These are phyloP conservation scores for Augochlora pura DNA, from an alignment of 1,140 invertebrate species.

Conservation along the genomic window DNA sequence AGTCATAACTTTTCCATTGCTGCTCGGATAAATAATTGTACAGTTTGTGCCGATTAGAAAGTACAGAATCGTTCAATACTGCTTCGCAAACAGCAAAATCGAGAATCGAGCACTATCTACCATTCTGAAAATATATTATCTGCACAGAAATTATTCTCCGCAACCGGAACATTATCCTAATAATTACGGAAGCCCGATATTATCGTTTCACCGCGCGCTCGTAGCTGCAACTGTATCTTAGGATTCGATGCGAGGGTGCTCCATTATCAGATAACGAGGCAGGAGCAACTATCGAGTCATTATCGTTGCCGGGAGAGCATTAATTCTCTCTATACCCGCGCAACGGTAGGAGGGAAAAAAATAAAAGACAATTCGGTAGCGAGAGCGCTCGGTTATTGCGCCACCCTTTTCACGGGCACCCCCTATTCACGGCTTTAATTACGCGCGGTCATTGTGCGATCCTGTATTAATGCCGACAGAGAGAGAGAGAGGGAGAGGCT, in stretches of 20 bases:
- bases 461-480: slow-evolving; percentile 5
- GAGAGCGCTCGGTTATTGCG: not conserved
- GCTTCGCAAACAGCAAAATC: no score
- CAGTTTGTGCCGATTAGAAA: no score
- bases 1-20: no score
- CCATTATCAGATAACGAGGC: not conserved
- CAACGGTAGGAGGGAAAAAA: not conserved
- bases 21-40: no score
- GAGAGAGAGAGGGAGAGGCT: slow-evolving; percentile 16
- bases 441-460: not conserved
- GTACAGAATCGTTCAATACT: no score
- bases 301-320: not conserved
- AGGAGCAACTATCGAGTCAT: not conserved
- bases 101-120: no score
- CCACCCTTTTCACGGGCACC: not conserved
- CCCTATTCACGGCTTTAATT: slow-evolving; percentile 6
- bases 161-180: no score
- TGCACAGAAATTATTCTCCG: no score
- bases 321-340: not conserved
- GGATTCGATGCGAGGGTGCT: not conserved
- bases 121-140: no score
- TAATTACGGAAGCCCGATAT: no score
- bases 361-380: not conserved
- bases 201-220: no score
- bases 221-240: no score